Base-by-base conservation (phyloP, 2,113 vertebrate species). In the Podarcis muralis region DNA sequence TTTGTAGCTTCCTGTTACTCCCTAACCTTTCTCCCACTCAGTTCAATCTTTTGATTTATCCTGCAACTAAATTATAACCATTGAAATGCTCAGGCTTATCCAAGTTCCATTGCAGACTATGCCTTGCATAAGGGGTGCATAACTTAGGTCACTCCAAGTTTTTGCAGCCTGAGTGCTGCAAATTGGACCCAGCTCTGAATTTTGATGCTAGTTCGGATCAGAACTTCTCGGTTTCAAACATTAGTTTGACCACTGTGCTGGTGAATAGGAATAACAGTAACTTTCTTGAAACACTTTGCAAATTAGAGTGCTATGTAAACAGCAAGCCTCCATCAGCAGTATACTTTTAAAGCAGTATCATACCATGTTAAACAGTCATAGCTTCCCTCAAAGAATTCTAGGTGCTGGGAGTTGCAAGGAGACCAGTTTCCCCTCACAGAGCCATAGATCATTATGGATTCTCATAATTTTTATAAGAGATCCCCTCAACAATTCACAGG, bases 31-130 rank as follows among this genome's bases (percentile, higher is more conserved):
- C 79, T 81, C 82, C 86, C 83, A 88, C 15, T 80, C 68, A 25
- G 88, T 92, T 88, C 30, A 91, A 2, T 69, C 83, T 37, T 90
- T 57, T 91, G 59, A 37, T 84, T 72, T 84, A 91, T 88, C 32
- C 18, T 5, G 81, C 86, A 86, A 27, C 79, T 91, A 91, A 91
- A 37, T 76, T 53, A 71, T 27, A 87, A 32, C n/a, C 22, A 79
- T 69, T 83, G 85, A 71, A 79, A 25, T 0, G 11, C 65, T 79
- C 43, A n/a, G 37, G n/a, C 40, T 69, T 68, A 35, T 78, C 53
- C 79, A 74, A 74, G 20, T 87, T 87, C 74, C 53, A 25, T 74
- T 25, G 2, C 48, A 62, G 53, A 75, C 1, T 37, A 11, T 81
- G 48, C 16, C 48, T 57, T 72, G 25, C n/a, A 27, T 59, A 72